Evolutionary conservation across 2,888 invertebrate genomes (phyloP).

Genomic region (Pseudanteris insignis): DNA sequence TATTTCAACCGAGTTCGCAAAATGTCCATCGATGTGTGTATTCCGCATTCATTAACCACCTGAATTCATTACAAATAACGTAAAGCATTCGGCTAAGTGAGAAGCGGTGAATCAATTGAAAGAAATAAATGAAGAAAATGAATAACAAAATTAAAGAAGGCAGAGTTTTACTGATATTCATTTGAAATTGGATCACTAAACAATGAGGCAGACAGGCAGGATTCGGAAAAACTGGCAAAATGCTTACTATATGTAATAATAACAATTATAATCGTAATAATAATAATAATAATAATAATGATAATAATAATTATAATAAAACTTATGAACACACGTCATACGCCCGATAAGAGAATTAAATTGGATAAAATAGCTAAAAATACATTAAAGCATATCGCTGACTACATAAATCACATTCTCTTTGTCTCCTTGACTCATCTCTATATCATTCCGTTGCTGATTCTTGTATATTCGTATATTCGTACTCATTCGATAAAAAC

Average conservation of each 20-base stretch:
- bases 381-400: conserved; percentile 64
- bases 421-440: conserved; percentile 47
- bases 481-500: conserved; percentile 50
- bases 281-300: conserved; percentile 14
- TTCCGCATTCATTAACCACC: conserved; percentile 14
- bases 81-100: conserved; percentile 32
- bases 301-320: conserved; percentile 16
- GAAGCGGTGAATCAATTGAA: conserved; percentile 5
- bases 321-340: conserved; percentile 52
- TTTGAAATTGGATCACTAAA: conserved; percentile 18
- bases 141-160: not conserved
- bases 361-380: conserved; percentile 61
- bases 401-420: conserved; percentile 57
- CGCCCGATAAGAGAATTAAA: conserved; percentile 49
- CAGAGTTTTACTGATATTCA: conserved; percentile 2
- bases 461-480: conserved; percentile 19
- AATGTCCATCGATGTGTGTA: conserved; percentile 21
- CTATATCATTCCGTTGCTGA: conserved; percentile 36
- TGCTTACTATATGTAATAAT: conserved; percentile 21
- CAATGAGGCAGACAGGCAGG: conserved; percentile 21
- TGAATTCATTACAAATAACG: conserved; percentile 30
- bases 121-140: conserved; percentile 7
- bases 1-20: conserved; percentile 32
- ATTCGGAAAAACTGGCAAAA: conserved; percentile 26
- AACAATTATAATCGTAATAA: conserved; percentile 13